Base-by-base conservation (phyloP, 2,113 vertebrate species). In the Eretmochelys imbricata region DNA sequence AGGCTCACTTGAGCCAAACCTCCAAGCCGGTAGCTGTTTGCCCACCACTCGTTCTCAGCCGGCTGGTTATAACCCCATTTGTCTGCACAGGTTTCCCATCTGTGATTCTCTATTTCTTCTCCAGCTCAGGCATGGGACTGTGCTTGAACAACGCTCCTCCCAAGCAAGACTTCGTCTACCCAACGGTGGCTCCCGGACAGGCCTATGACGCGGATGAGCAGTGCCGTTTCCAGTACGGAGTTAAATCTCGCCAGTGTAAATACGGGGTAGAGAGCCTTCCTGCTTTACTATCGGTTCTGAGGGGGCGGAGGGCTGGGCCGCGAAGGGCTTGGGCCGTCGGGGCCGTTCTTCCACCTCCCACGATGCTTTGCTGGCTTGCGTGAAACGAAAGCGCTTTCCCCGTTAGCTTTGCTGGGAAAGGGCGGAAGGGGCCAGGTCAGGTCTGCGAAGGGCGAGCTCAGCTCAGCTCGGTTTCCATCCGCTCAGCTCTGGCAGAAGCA, bases 171-270 rank as follows among this genome's bases (percentile, higher is more conserved):
- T 99, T 99, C 62, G 96, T 99, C 95, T 99, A 99, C 96, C 99
- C 99, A 2, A 99, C 99, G 1, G 99, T 99, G 84, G 99, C 99
- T 0, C 99, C 99, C 0, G 99, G 99, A 85, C 99, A 99, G 97
- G 99, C 98, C 76, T 99, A 99, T 4, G 99, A 99, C 6, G 99
- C 99, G 0, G 99, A 99, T 0, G 99, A 99, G 83, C 99, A 99
- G 95, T 99, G 99, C 96, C 99, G 99, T 62, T 99, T 99, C 98
- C 99, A 99, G 98, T 99, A 99, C 72, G 99, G 99, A 96, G 98
- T 99, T 98, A 99, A 99, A 98, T 99, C 99, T 90, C 99, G 99
- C 97, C 99, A 99, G 98, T 99, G 99, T 99, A 99, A 99, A 99
- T 99, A 99, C 96, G 99, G 99, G 98, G 99, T 99, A 99, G 98